Percentiles rank a stretch among this genome's conserved stretches.
phyloP scores from a whole-genome alignment of 1,140 invertebrate genomes.

The Euglossa dilemma region DNA sequence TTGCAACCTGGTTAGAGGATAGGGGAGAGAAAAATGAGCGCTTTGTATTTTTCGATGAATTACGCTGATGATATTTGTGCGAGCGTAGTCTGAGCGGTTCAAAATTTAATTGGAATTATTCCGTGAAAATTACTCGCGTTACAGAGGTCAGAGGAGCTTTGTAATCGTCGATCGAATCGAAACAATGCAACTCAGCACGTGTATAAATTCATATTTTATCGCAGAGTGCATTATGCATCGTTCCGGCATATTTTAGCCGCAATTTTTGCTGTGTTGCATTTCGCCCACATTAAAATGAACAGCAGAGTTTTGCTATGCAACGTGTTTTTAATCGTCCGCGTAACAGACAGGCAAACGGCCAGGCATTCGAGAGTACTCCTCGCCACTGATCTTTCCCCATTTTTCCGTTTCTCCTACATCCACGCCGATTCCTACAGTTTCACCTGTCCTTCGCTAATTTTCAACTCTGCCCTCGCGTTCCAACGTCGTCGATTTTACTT shows the following conservation, averaged over 20 bases:
- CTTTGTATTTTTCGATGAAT: no score
- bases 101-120: conserved; percentile 53
- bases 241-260: conserved; percentile 61
- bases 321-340: conserved; percentile 50
- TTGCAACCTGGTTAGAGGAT: no score
- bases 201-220: conserved; percentile 69
- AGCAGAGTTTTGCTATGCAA: conserved; percentile 48
- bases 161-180: conserved; percentile 55
- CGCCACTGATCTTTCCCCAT: conserved; percentile 1
- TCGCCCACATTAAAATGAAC: conserved; percentile 53
- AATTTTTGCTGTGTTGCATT: conserved; percentile 62
- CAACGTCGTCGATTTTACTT: background rate
- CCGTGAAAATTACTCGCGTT: conserved; percentile 53
- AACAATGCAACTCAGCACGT: conserved; percentile 60
- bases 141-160: conserved; percentile 43
- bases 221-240: conserved; percentile 66
- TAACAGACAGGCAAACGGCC: conserved; percentile 35
- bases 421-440: conserved; percentile 15
- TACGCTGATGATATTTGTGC: no score
- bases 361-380: conserved; percentile 18
- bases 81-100: no score
- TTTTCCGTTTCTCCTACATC: conserved; percentile 1
- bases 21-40: no score
- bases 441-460: background rate
- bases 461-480: background rate